These are phyloP conservation scores for Mionectes macconnelli DNA, from an alignment of 2,113 vertebrate species.

Conservation along the genomic window DNA sequence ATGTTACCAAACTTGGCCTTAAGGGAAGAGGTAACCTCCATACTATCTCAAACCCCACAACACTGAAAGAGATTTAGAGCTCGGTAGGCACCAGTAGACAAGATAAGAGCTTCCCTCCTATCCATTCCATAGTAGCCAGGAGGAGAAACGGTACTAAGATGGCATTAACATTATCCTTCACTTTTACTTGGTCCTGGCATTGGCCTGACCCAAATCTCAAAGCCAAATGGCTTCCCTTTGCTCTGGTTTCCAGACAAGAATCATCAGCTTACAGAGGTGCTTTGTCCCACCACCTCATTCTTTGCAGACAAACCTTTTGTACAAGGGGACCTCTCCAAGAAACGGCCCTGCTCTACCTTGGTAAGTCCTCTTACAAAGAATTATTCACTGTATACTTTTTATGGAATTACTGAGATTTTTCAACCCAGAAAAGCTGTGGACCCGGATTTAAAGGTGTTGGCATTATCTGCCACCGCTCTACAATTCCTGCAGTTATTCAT, in stretches of 20 bases:
- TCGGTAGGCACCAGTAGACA: neutral
- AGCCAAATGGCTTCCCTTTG: neutral
- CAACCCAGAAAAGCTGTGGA: neutral
- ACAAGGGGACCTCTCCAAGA: accelerated
- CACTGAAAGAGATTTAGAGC: neutral
- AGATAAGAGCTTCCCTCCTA: neutral
- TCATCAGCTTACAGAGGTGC: neutral
- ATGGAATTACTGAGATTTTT: neutral
- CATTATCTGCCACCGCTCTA: neutral
- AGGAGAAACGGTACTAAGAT: neutral
- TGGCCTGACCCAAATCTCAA: neutral
- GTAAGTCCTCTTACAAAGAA: neutral
- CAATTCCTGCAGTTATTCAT: neutral
- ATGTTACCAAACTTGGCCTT: neutral
- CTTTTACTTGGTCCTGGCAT: neutral
- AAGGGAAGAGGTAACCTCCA: neutral
- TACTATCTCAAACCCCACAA: neutral
- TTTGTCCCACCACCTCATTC: neutral
- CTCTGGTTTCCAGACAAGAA: neutral
- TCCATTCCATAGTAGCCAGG: neutral
- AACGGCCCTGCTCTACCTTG: neutral
- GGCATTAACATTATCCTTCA: neutral
- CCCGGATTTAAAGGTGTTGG: neutral
- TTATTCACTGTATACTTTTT: neutral
- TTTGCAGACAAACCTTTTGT: neutral